phyloP scores from a whole-genome alignment of 2,113 vertebrate genomes.

The Cromileptes altivelis region DNA sequence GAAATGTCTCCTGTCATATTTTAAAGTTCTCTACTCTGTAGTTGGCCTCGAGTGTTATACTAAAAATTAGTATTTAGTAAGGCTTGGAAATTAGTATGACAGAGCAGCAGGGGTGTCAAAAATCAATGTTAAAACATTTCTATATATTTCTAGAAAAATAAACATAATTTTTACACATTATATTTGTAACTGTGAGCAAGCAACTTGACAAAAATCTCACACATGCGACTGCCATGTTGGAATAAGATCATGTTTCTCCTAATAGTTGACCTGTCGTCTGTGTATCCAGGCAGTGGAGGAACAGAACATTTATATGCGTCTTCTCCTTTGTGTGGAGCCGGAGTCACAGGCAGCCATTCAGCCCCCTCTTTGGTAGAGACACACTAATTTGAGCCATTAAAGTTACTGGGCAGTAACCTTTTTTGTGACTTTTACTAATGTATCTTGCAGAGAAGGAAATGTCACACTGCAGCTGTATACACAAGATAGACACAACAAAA shows the following conservation, averaged over 20 bases:
- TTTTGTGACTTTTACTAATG: conserved; percentile 44
- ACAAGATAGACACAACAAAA: conserved; percentile 20
- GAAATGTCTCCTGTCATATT: conserved; percentile 1
- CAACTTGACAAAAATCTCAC: conserved; percentile 13
- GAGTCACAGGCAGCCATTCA: conserved; percentile 1
- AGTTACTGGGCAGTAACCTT: conserved; percentile 40
- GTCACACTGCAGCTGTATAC: background rate
- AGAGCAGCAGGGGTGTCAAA: background rate
- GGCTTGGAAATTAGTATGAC: too few species aligned
- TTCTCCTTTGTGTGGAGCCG: background rate
- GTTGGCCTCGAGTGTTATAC: background rate
- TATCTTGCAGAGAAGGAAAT: conserved; percentile 14
- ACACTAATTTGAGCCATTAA: conserved; percentile 48
- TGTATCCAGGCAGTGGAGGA: background rate
- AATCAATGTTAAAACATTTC: background rate
- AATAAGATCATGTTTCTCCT: conserved; percentile 3
- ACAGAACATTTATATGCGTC: background rate
- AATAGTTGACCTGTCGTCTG: background rate
- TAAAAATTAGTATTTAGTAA: background rate
- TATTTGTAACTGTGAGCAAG: conserved; percentile 6
- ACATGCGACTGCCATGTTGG: background rate
- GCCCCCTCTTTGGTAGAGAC: conserved; percentile 1
- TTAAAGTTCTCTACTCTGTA: background rate
- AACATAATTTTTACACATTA: background rate
- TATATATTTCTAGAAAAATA: background rate